Base-by-base conservation (phyloP, 1,140 invertebrate species). In the Heliconius congener region DNA sequence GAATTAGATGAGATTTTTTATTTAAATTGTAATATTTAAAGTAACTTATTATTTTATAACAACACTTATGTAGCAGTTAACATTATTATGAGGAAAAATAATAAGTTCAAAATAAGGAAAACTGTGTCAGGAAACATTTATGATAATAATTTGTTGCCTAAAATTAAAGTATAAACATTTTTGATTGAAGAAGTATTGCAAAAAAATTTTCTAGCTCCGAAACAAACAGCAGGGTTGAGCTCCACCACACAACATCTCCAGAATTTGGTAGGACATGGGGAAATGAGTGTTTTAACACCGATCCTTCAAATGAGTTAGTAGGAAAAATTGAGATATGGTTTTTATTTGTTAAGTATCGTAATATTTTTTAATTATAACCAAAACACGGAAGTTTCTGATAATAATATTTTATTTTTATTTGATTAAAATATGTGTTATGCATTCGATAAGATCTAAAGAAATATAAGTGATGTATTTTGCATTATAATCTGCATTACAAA, bases 31-130 rank as follows among this genome's bases (percentile, higher is more conserved):
- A 23, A 57, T 57, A 23, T 30, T 27, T 13, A 66, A 27, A 27
- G 11, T 27, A 23, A 60, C n/a, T 60, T 30, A 30, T 66, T 66
- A 66, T 27, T 66, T 66, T 8, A 5, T 30, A 13, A 30, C 6
- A 66, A 66, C 11, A 30, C 60, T 66, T 66, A n/a, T 30, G 23
- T 16, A 30, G 23, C 27, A 60, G 3, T 60, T 8, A 23, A 66
- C 4, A 66, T 66, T 66, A 30, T 66, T 66, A 66, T 30, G 11
- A 30, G 60, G 60, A 66, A 66, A 66, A 66, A 13, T 13, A 66
- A 66, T 27, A n/a, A 66, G 27, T 30, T 30, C 60, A 66, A 30
- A 66, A 66, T 66, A 66, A 66, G 60, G 60, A 66, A 66, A 66
- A 66, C 27, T 13, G 3, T 13, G 27, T 66, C 60, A 66, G 60